Evolutionary conservation across 2,888 invertebrate species (phyloP).

Genomic region (Tridacna crocea): DNA sequence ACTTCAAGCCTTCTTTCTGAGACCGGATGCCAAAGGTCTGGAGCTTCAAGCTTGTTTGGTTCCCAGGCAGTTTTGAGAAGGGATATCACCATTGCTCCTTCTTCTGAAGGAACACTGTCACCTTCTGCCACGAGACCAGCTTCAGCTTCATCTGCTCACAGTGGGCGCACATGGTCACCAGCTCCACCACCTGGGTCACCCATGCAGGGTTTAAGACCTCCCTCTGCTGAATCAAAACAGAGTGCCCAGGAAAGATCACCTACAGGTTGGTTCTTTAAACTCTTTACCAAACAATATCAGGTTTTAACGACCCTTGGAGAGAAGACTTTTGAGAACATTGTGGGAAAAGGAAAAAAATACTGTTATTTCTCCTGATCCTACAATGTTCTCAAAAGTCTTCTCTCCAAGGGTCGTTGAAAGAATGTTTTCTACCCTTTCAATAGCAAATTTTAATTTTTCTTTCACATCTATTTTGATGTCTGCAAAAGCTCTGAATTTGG

Average conservation of each 20-base stretch:
- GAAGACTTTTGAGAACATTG: no score
- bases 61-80: slow-evolving; percentile 45
- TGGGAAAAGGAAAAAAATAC: no score
- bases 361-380: no score
- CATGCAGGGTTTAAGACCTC: slow-evolving; percentile 15
- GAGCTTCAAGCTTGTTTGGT: slow-evolving; percentile 44
- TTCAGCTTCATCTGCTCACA: slow-evolving; percentile 8
- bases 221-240: slow-evolving; percentile 41
- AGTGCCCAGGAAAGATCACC: slow-evolving; percentile 43
- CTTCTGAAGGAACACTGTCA: slow-evolving; percentile 12
- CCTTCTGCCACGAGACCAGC: slow-evolving; percentile 10
- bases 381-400: no score
- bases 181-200: slow-evolving; percentile 13
- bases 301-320: no score
- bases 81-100: slow-evolving; percentile 27
- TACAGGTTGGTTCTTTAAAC: slow-evolving; percentile 14
- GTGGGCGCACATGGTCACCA: slow-evolving; percentile 44
- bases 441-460: no score
- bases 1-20: slow-evolving; percentile 5
- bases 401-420: no score
- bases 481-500: no score
- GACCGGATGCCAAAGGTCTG: slow-evolving; percentile 26
- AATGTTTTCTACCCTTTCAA: no score
- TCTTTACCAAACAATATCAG: no score
- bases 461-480: no score